Evolutionary conservation across 1,140 invertebrate genomes (phyloP).

Genomic region (Hyles vespertilio): DNA sequence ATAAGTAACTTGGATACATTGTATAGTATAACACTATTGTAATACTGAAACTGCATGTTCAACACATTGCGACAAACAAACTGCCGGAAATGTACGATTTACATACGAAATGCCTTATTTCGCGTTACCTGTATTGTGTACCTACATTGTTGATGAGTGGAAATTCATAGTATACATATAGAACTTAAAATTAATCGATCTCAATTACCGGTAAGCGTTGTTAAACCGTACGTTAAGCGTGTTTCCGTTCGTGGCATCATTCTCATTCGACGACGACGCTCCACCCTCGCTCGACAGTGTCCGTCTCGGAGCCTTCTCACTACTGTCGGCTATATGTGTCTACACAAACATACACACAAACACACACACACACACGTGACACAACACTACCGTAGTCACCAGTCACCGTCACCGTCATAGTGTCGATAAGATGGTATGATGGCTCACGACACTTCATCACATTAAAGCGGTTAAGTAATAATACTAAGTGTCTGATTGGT

Average conservation of each 20-base stretch:
- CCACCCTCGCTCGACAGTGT: slow-evolving; percentile 35
- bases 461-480: slow-evolving; percentile 41
- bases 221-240: slow-evolving; percentile 51
- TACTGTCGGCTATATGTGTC: slow-evolving; percentile 17
- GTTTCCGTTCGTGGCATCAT: slow-evolving; percentile 29
- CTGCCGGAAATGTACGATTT: slow-evolving; percentile 10
- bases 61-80: slow-evolving; percentile 6
- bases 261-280: slow-evolving; percentile 18
- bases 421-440: too few species aligned
- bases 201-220: slow-evolving; percentile 69
- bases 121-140: slow-evolving; percentile 67
- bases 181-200: slow-evolving; percentile 69
- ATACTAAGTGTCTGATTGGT: slow-evolving; percentile 58
- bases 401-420: slow-evolving; percentile 14
- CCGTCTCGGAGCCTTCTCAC: slow-evolving; percentile 40
- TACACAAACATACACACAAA: not conserved
- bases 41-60: slow-evolving; percentile 39
- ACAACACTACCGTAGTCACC: not conserved
- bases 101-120: slow-evolving; percentile 67
- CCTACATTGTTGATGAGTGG: slow-evolving; percentile 64
- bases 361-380: not conserved
- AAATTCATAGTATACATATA: slow-evolving; percentile 66
- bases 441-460: slow-evolving; percentile 36
- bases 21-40: slow-evolving; percentile 11
- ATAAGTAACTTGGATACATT: slow-evolving; percentile 38